A percentile compares a stretch with the other conserved stretches of the same genome.
These are phyloP conservation scores for Sebastes vulpes DNA, from an alignment of 2,797 vertebrate species.

Conservation along the genomic window DNA sequence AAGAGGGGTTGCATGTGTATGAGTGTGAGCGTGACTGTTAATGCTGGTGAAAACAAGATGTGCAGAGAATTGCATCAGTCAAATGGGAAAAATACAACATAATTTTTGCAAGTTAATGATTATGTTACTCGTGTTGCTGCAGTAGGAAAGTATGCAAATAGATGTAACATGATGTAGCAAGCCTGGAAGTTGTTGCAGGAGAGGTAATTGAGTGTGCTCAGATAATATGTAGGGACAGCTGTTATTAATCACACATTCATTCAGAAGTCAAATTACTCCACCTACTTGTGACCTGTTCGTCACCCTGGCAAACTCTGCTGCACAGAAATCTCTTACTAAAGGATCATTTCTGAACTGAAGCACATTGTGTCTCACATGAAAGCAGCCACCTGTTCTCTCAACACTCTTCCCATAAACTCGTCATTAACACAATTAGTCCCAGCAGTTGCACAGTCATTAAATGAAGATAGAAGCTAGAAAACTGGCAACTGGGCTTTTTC, in stretches of 20 bases:
- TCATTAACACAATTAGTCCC: slow-evolving; percentile 16
- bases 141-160: neutral
- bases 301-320: neutral
- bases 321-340: neutral
- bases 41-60: neutral
- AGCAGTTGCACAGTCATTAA: neutral
- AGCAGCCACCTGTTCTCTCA: neutral
- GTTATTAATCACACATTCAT: slow-evolving; percentile 48
- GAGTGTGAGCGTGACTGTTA: neutral
- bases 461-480: neutral
- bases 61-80: neutral
- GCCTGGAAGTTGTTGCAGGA: slow-evolving; percentile 4
- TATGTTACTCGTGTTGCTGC: neutral
- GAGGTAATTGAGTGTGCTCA: slow-evolving; percentile 33
- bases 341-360: neutral
- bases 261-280: slow-evolving; percentile 26
- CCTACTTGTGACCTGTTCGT: slow-evolving; percentile 28
- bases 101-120: slow-evolving; percentile 5
- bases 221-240: slow-evolving; percentile 35
- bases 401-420: neutral
- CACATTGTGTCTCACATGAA: neutral
- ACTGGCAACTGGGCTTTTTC: neutral
- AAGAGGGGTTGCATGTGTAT: neutral
- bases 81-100: neutral
- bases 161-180: neutral